A percentile compares a stretch with the other conserved stretches of the same genome.
phyloP scores from a whole-genome alignment of 2,113 vertebrate species.

The Ornithorhynchus anatinus region DNA sequence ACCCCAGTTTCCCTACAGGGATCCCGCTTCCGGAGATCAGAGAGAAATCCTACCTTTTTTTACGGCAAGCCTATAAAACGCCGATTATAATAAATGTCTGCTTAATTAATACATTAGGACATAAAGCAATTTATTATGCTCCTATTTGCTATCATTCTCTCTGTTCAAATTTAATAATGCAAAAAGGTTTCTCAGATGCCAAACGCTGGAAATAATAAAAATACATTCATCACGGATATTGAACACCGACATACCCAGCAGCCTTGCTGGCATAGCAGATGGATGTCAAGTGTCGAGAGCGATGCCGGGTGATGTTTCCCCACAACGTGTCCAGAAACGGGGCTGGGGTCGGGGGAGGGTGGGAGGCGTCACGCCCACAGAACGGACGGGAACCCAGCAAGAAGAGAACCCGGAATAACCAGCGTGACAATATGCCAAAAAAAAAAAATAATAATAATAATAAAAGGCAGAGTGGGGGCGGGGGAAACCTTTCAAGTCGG shows the following conservation, averaged over 20 bases:
- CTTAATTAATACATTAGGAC: conserved; percentile 80
- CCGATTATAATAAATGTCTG: conserved; percentile 78
- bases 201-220: conserved; percentile 76
- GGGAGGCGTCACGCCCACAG: too few species aligned
- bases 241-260: conserved; percentile 60
- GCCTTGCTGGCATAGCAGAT: conserved; percentile 37
- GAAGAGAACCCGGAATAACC: conserved; percentile 61
- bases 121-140: conserved; percentile 74
- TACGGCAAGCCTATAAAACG: conserved; percentile 72
- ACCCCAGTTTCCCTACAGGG: conserved; percentile 35
- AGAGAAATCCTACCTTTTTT: conserved; percentile 67
- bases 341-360: conserved; percentile 2
- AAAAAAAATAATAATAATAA: not conserved
- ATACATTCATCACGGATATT: conserved; percentile 64
- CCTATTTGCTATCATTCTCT: conserved; percentile 73
- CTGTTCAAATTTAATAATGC: conserved; percentile 76
- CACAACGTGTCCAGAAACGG: conserved; percentile 28
- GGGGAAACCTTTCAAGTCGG: conserved; percentile 70
- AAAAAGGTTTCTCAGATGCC: conserved; percentile 75
- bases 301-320: conserved; percentile 26
- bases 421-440: conserved; percentile 53
- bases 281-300: conserved; percentile 45
- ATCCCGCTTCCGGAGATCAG: conserved; percentile 43
- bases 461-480: conserved; percentile 13
- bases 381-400: conserved; percentile 23